Percentiles rank a stretch among this genome's conserved stretches.
phyloP scores from a whole-genome alignment of 2,113 vertebrate genomes.

The Aramus guarauna region DNA sequence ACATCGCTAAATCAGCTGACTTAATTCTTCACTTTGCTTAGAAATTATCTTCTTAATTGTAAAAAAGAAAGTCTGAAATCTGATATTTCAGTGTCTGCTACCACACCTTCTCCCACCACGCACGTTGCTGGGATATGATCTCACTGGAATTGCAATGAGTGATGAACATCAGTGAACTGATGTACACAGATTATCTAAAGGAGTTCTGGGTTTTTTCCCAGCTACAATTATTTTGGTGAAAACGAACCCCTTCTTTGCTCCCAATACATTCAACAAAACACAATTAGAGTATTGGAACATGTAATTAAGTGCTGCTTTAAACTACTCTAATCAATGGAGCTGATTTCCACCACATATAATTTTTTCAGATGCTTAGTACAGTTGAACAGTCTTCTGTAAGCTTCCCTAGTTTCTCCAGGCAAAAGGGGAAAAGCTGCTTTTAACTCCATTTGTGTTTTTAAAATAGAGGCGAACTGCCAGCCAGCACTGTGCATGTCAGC shows the following conservation, averaged over 20 bases:
- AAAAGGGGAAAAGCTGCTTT: conserved; percentile 64
- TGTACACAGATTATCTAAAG: conserved; percentile 62
- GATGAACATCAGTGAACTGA: conserved; percentile 61
- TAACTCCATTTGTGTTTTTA: conserved; percentile 62
- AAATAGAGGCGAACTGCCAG: conserved; percentile 64
- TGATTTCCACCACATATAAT: conserved; percentile 74
- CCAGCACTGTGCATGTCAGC: conserved; percentile 50
- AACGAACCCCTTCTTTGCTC: conserved; percentile 67
- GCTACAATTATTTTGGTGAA: conserved; percentile 71
- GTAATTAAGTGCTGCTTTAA: conserved; percentile 79
- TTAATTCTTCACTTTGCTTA: conserved; percentile 61
- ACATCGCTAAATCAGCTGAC: conserved; percentile 48
- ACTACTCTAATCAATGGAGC: conserved; percentile 75
- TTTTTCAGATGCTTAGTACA: conserved; percentile 73
- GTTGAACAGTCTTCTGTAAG: conserved; percentile 62
- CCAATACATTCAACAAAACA: conserved; percentile 69
- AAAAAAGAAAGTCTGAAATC: neutral
- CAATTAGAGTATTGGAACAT: conserved; percentile 70
- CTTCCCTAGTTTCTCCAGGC: conserved; percentile 61
- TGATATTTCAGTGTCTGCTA: neutral
- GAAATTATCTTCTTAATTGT: conserved; percentile 61
- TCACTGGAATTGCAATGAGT: conserved; percentile 47
- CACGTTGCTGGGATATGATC: conserved; percentile 26
- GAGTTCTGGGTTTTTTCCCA: conserved; percentile 41
- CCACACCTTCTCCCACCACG: conserved; percentile 17